phyloP scores from a whole-genome alignment of 2,888 invertebrate species.

The Agonum fuliginosum region DNA sequence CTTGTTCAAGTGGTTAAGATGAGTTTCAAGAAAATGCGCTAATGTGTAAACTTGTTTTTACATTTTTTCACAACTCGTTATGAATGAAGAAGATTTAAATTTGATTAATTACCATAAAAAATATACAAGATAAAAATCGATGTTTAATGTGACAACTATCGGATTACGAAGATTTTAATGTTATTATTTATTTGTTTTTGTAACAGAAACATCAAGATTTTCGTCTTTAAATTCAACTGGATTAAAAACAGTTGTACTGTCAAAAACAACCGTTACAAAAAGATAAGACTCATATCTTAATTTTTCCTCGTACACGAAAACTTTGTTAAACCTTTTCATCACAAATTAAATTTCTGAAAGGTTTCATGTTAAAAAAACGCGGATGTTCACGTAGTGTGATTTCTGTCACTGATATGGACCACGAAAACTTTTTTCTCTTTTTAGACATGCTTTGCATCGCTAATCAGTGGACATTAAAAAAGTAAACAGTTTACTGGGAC shows the following conservation, averaged over 20 bases:
- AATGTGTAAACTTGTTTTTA: constrained; percentile 29
- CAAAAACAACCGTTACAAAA: neutral
- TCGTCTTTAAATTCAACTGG: neutral
- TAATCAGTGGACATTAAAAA: constrained; percentile 32
- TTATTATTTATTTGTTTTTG: too few relatives aligned
- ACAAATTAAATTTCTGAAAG: constrained; percentile 43
- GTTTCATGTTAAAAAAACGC: constrained; percentile 12
- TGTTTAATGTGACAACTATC: neutral
- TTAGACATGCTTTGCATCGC: constrained; percentile 25
- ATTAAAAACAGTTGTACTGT: neutral
- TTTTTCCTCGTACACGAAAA: constrained; percentile 22
- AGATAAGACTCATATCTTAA: constrained; percentile 22
- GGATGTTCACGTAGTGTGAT: constrained; percentile 31
- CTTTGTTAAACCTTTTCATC: neutral
- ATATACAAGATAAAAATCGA: neutral
- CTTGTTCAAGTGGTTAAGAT: constrained; percentile 32
- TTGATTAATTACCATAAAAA: constrained; percentile 24
- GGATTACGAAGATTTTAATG: too few relatives aligned
- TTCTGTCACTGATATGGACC: constrained; percentile 23
- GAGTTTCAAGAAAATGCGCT: constrained; percentile 11
- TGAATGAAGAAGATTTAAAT: constrained; percentile 16
- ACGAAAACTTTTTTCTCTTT: constrained; percentile 13
- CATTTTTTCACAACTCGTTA: neutral
- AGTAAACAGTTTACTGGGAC: constrained; percentile 34
- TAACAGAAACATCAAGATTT: neutral